Conservation (phyloP, 2,113 vertebrate genomes). For the Pelecanus crispus region DNA sequence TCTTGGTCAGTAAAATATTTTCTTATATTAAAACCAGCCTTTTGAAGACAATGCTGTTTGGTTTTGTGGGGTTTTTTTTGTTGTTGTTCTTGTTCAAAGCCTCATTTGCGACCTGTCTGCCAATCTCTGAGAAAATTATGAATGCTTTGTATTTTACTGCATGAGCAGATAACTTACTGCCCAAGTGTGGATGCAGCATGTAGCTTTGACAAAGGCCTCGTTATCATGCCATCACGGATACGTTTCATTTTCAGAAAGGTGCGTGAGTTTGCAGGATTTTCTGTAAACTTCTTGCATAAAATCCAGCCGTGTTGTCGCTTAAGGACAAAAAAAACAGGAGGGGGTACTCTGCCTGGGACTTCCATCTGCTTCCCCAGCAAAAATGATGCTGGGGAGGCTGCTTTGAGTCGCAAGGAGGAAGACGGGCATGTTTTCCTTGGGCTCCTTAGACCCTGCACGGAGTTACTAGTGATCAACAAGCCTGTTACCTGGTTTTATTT, state of each 20-base stretch:
- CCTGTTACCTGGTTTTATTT: background rate
- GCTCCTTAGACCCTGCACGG: background rate
- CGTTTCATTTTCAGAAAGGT: rapidly evolving
- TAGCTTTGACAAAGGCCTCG: background rate
- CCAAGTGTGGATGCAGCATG: rapidly evolving
- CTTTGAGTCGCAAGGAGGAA: background rate
- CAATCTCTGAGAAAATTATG: background rate
- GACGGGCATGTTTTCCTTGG: background rate
- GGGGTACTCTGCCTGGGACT: background rate
- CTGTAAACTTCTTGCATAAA: background rate
- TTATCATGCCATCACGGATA: rapidly evolving
- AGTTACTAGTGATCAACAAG: background rate
- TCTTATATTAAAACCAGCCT: rapidly evolving
- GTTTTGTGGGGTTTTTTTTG: too few species aligned
- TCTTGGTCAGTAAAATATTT: background rate
- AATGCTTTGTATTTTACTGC: background rate
- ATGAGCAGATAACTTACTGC: background rate
- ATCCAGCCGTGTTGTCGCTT: rapidly evolving
- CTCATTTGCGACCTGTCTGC: background rate
- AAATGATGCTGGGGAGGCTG: rapidly evolving
- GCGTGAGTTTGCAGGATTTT: background rate
- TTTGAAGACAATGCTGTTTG: background rate
- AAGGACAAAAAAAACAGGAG: rapidly evolving
- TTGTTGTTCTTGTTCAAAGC: background rate
- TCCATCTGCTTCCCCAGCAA: background rate